Conservation (phyloP, 2,888 invertebrate species). For the Thecophora atra region DNA sequence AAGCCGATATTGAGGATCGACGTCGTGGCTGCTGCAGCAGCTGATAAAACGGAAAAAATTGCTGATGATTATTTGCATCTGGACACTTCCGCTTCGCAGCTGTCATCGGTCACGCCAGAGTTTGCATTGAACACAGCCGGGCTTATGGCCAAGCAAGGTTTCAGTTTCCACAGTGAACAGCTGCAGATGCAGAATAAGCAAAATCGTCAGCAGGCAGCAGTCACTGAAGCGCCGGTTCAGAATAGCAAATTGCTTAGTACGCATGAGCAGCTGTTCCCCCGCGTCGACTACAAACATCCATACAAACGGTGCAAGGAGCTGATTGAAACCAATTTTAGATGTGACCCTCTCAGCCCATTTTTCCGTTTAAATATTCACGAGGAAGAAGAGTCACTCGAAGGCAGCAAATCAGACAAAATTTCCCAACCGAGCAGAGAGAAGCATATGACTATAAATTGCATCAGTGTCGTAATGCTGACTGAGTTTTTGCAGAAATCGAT, state of each 20-base stretch:
- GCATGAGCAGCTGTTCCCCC: not conserved
- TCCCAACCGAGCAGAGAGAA: constrained; percentile 37
- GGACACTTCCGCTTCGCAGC: constrained; percentile 36
- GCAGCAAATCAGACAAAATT: constrained; percentile 29
- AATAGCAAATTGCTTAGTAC: constrained; percentile 31
- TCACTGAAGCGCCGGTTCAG: constrained; percentile 38
- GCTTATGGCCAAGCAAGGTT: constrained; percentile 51
- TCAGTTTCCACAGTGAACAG: constrained; percentile 46
- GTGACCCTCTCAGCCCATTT: constrained; percentile 48
- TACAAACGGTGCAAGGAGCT: constrained; percentile 52
- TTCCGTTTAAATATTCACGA: constrained; percentile 48
- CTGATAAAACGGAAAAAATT: not conserved
- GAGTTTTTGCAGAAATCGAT: constrained; percentile 75
- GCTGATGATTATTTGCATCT: not conserved
- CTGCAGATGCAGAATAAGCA: constrained; percentile 29
- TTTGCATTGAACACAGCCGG: constrained; percentile 56
- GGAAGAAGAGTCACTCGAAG: constrained; percentile 7
- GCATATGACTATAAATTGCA: constrained; percentile 47
- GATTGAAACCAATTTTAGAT: constrained; percentile 52
- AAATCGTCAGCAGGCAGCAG: constrained; percentile 40
- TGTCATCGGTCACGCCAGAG: constrained; percentile 50
- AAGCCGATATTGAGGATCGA: constrained; percentile 29
- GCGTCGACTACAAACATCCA: constrained; percentile 43
- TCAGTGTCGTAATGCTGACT: constrained; percentile 63
- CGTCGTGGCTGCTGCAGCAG: not conserved